Base-by-base conservation (phyloP, 2,113 vertebrate genomes). In the Triplophysa tibetana region DNA sequence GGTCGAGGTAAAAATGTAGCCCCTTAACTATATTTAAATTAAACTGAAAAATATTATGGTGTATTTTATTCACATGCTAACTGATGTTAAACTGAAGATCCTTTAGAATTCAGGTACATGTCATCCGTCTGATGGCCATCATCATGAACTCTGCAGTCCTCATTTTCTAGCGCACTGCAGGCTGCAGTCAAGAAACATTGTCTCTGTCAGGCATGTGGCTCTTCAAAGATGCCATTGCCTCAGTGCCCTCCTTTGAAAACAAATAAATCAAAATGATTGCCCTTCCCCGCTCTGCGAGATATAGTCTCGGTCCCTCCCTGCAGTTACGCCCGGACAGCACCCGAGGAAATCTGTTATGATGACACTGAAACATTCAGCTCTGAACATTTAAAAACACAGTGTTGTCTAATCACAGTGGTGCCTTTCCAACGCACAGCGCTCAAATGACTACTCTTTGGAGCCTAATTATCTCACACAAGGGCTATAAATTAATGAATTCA, bases 401-500 rank as follows among this genome's bases (percentile, higher is more conserved):
- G 77, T 26, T 76, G 76, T 79, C 80, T 66, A 60, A 56, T 63
- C 68, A 19, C 75, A 75, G 67, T 38, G 61, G 50, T 73, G 63
- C 56, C 63, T 54, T 75, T 43, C 56, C 74, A 58, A 66, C 65
- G 41, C 69, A 23, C 21, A 29, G 62, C 56, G 62, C 61, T 75
- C 61, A 70, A 81, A 78, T 81, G 60, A 60, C 17, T 61, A 43
- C 84, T 83, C 75, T 62, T 26, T 52, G 60, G 54, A 68, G 68
- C 56, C 75, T 83, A 70, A 83, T 83, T 81, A 85, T 70, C 75
- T 70, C 70, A 81, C 65, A 75, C 81, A 65, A 70, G 45, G 60
- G 38, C 81, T 85, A 70, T 61, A 83, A 83, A 85, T 81, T 62
- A 81, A 83, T 79, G 74, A 81, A 70, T 77, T 38, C 29, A 66